A percentile compares a stretch with the other conserved stretches of the same genome.
Evolutionary conservation across 2,888 invertebrate genomes (phyloP).

Genomic region (Cristatella mucedo): DNA sequence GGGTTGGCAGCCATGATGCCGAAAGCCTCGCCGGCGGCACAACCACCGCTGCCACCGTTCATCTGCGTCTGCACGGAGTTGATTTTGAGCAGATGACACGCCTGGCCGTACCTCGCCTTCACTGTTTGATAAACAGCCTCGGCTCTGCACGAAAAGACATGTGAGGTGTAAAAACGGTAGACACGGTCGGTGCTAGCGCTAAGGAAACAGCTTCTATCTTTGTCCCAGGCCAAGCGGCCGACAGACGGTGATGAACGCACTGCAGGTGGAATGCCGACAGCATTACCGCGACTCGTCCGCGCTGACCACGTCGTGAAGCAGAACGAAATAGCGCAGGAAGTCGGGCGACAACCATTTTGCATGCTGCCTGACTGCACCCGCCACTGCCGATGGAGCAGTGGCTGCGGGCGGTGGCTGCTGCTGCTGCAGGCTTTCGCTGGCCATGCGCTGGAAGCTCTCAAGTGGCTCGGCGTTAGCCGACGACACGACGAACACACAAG

Average conservation of each 20-base stretch:
- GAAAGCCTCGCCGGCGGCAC: too few relatives aligned
- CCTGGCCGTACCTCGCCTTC: constrained; percentile 69
- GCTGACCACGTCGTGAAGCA: constrained; percentile 79
- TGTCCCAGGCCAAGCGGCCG: too few relatives aligned
- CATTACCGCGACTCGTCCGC: too few relatives aligned
- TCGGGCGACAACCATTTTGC: constrained; percentile 48
- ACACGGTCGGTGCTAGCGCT: too few relatives aligned
- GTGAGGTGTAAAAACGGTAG: too few relatives aligned
- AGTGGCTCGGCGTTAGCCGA: constrained; percentile 49
- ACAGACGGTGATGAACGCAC: too few relatives aligned
- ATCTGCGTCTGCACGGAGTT: constrained; percentile 50
- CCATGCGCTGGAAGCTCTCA: constrained; percentile 62
- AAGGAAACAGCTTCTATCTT: too few relatives aligned
- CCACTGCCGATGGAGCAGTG: too few relatives aligned
- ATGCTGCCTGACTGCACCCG: too few relatives aligned
- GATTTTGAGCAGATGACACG: constrained; percentile 73
- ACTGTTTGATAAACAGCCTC: constrained; percentile 65
- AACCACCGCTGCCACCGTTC: too few relatives aligned
- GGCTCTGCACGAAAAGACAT: constrained; percentile 49
- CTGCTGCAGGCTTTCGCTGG: constrained; percentile 55
- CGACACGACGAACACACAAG: constrained; percentile 45
- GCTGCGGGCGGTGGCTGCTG: constrained; percentile 32
- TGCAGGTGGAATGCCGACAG: too few relatives aligned
- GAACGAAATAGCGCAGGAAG: constrained; percentile 63
- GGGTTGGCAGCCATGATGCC: too few relatives aligned